These are phyloP conservation scores for Diabrotica balteata DNA, from an alignment of 2,888 invertebrate genomes.

Conservation along the genomic window DNA sequence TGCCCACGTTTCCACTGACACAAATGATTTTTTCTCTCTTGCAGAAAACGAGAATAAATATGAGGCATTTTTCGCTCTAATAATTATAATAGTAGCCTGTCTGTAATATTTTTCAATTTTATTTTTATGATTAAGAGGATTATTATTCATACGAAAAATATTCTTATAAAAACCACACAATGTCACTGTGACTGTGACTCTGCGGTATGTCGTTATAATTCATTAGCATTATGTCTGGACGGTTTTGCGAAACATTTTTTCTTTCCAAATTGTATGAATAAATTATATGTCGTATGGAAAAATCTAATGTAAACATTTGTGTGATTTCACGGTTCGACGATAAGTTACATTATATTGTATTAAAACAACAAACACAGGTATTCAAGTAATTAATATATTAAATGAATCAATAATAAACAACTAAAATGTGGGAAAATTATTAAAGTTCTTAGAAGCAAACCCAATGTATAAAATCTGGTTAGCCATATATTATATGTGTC, in stretches of 20 bases:
- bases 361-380: not conserved
- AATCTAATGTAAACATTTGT: not conserved
- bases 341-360: no score
- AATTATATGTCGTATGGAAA: not conserved
- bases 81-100: constrained; percentile 57
- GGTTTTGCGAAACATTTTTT: constrained; percentile 14
- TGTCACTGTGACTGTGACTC: constrained; percentile 28
- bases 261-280: constrained; percentile 9
- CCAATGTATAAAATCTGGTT: no score
- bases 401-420: no score
- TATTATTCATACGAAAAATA: constrained; percentile 47
- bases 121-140: constrained; percentile 51
- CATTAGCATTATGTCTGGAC: constrained; percentile 19
- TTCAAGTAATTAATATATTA: no score
- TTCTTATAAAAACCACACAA: constrained; percentile 39
- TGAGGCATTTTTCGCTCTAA: constrained; percentile 57
- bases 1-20: constrained; percentile 40
- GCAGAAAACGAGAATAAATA: constrained; percentile 57
- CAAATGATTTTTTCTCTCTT: constrained; percentile 46
- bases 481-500: no score
- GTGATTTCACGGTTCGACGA: no score
- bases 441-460: no score
- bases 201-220: constrained; percentile 23
- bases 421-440: no score
- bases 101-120: constrained; percentile 58